A percentile compares a stretch with the other conserved stretches of the same genome.
These are phyloP conservation scores for Halcyon malimbica DNA, from an alignment of 2,113 vertebrate species.

Conservation along the genomic window DNA sequence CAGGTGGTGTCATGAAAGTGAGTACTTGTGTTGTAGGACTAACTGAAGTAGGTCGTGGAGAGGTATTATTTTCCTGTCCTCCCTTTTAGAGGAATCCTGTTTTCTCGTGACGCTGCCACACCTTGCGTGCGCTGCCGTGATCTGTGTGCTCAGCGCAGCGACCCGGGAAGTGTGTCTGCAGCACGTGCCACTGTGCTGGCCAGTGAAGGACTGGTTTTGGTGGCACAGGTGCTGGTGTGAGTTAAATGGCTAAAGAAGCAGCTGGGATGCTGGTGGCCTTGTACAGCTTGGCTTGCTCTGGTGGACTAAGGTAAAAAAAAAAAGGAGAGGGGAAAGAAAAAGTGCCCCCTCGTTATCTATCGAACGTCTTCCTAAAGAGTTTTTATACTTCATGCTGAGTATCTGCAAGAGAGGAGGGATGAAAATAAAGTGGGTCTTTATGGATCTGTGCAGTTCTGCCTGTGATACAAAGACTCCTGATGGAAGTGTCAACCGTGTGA, in stretches of 20 bases:
- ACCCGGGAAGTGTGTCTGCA: neutral
- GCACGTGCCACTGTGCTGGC: rapidly evolving
- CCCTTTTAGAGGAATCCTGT: neutral
- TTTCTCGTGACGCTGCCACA: rapidly evolving
- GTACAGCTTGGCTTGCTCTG: neutral
- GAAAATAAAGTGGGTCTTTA: neutral
- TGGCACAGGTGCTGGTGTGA: neutral
- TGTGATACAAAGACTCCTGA: neutral
- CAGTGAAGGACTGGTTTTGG: rapidly evolving
- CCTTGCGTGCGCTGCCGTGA: rapidly evolving
- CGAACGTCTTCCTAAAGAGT: neutral
- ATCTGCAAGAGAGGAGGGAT: neutral
- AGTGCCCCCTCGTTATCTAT: neutral
- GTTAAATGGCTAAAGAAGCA: neutral
- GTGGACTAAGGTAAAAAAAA: neutral
- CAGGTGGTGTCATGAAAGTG: neutral
- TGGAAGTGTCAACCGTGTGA: neutral
- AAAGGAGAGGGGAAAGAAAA: neutral
- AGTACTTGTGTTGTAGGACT: neutral
- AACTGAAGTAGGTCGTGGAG: neutral
- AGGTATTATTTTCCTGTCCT: neutral
- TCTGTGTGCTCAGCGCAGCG: neutral
- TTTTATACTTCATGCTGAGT: neutral
- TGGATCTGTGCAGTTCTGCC: neutral
- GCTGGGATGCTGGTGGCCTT: neutral